Base-by-base conservation (phyloP, 2,113 vertebrate genomes). In the Felis chaus region DNA sequence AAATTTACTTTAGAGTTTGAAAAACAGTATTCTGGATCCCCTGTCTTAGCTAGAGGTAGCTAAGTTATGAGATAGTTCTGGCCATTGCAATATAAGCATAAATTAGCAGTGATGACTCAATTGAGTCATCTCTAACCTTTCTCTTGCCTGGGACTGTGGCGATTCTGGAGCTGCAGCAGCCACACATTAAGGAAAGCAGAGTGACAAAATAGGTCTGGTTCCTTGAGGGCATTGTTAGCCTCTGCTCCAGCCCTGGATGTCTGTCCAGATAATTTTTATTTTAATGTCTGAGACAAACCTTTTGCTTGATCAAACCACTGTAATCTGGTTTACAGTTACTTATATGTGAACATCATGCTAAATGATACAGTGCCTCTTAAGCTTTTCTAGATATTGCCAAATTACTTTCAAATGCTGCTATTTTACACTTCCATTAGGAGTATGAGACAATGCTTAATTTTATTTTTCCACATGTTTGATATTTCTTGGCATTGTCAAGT, bases 241-340 rank as follows among this genome's bases (percentile, higher is more conserved):
- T 21, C 74, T 78, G 48, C 2, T 82, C 19, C 25, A 95, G 82
- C 36, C 45, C 66, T 55, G 29, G 74, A 66, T 53, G 76, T 76
- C 92, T 96, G 76, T 61, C 92, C 19, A 82, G 83, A 95, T 88
- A 41, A 96, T 68, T 95, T 94, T 91, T 85, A 94, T 95, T 96
- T 95, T 81, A 88, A 31, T 93, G 80, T 61, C 65, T 98, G 92
- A 97, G 83, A 97, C 63, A 95, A 94, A 92, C 27, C 57, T 14
- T 27, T 96, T 87, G 57, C 69, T 91, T 95, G 69, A 96, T 90
- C 92, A 95, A 85, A 69, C 19, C 19, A 91, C 33, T 78, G 7
- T 95, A 95, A 97, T 96, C 55, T 97, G n/a, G 31, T 97, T 96
- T 94, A 92, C 45, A 61, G 88, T 97, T 92, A 93, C 84, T 96